phyloP scores from a whole-genome alignment of 2,888 invertebrate genomes.

The Merodon equestris region DNA sequence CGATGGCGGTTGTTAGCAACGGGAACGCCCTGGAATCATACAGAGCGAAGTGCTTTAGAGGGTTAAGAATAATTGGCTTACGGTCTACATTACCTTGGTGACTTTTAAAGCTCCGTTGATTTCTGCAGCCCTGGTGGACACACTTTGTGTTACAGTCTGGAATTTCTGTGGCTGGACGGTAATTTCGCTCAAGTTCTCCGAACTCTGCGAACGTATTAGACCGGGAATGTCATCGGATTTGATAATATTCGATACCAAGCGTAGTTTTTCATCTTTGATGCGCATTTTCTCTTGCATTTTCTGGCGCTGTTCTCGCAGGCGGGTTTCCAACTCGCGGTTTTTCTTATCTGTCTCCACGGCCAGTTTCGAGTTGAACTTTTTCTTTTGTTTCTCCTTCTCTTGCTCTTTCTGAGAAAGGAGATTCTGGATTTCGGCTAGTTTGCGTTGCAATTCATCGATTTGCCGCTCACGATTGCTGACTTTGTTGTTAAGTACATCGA shows the following conservation, averaged over 20 bases:
- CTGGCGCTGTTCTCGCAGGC: slow-evolving; percentile 81
- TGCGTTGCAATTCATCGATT: slow-evolving; percentile 82
- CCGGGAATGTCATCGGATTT: slow-evolving; percentile 79
- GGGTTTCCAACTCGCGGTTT: slow-evolving; percentile 84
- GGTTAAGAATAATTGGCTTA: not conserved
- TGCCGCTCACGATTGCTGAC: slow-evolving; percentile 84
- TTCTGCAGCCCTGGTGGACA: slow-evolving; percentile 34
- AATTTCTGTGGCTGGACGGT: slow-evolving; percentile 21
- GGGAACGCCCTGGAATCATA: slow-evolving; percentile 81
- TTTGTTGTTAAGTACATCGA: slow-evolving; percentile 83
- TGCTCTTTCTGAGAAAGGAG: slow-evolving; percentile 83
- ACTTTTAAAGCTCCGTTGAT: slow-evolving; percentile 35
- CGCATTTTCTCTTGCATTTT: slow-evolving; percentile 81
- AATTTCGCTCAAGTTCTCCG: slow-evolving; percentile 72
- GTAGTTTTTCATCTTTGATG: slow-evolving; percentile 82
- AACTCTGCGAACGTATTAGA: slow-evolving; percentile 74
- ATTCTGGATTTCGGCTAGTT: slow-evolving; percentile 83
- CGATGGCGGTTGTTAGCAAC: slow-evolving; percentile 87
- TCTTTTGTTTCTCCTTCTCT: slow-evolving; percentile 84
- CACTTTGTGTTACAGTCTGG: slow-evolving; percentile 8
- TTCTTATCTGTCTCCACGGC: slow-evolving; percentile 87
- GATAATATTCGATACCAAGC: slow-evolving; percentile 82
- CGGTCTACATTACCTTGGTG: slow-evolving; percentile 12
- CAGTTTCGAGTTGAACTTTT: slow-evolving; percentile 83
- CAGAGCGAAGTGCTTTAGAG: too few relatives aligned